A percentile compares a stretch with the other conserved stretches of the same genome.
These are phyloP conservation scores for Scolopax bukidnonensis DNA, from an alignment of 2,797 vertebrate species.

Conservation along the genomic window DNA sequence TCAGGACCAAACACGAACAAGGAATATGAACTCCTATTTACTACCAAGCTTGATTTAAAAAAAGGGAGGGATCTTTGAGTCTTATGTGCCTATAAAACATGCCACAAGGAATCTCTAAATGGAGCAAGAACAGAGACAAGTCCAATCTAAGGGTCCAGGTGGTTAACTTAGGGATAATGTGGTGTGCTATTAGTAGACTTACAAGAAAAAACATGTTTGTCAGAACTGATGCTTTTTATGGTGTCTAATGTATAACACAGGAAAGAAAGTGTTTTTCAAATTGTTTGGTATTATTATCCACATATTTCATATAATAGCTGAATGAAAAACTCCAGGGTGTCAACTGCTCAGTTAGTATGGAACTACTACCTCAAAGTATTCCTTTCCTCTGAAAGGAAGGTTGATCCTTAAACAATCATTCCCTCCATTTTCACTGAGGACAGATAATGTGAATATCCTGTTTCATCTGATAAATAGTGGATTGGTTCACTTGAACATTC, in stretches of 20 bases:
- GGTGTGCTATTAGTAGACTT: not conserved
- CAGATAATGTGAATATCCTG: not conserved
- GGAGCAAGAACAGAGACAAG: not conserved
- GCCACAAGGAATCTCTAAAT: not conserved
- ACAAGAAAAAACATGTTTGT: not conserved
- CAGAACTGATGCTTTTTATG: not conserved
- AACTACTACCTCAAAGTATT: not conserved
- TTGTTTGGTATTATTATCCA: not conserved
- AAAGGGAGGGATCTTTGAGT: not conserved
- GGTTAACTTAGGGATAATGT: not conserved
- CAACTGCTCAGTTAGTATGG: not conserved
- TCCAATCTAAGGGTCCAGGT: not conserved
- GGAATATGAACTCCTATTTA: not conserved
- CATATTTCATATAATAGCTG: not conserved
- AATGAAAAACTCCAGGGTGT: not conserved
- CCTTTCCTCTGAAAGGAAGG: not conserved
- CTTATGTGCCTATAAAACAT: not conserved
- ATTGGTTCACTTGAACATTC: not conserved
- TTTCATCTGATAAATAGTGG: not conserved
- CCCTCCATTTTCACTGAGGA: not conserved
- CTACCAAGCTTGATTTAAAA: not conserved
- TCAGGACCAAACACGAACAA: not conserved
- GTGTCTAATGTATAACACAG: accelerated
- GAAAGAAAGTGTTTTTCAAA: not conserved
- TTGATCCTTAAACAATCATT: not conserved